phyloP scores from a whole-genome alignment of 2,888 invertebrate species.

The Dendrolimus pini region DNA sequence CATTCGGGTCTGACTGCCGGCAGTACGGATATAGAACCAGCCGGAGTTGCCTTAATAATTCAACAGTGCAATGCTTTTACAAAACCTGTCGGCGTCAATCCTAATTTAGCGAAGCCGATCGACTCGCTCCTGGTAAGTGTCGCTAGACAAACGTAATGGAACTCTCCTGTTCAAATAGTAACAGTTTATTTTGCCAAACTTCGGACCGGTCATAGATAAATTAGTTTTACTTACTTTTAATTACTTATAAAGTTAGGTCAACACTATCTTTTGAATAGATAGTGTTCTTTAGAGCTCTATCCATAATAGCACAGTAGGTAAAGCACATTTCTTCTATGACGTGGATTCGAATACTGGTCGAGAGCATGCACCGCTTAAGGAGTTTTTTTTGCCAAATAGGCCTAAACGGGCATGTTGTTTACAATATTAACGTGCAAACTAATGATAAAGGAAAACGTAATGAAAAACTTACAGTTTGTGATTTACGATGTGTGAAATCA shows the following conservation, averaged over 20 bases:
- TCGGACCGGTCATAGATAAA: conserved; percentile 14
- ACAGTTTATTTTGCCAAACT: conserved; percentile 26
- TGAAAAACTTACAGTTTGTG: too few species aligned
- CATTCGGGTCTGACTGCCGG: conserved; percentile 41
- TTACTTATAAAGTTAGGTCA: neutral
- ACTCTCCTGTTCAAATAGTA: conserved; percentile 53
- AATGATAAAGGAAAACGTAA: too few species aligned
- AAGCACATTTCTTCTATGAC: neutral
- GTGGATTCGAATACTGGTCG: neutral
- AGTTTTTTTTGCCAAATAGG: neutral
- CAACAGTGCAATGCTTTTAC: conserved; percentile 77
- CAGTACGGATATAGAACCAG: conserved; percentile 66
- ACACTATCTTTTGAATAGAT: too few species aligned
- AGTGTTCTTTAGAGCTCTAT: neutral
- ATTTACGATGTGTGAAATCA: too few species aligned
- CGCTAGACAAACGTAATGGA: conserved; percentile 71
- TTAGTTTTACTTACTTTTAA: conserved; percentile 6
- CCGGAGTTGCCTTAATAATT: conserved; percentile 72
- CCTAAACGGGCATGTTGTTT: too few species aligned
- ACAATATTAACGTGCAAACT: too few species aligned
- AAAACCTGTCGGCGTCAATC: conserved; percentile 75
- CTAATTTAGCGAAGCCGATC: conserved; percentile 69
- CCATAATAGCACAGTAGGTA: neutral
- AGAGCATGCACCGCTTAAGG: neutral
- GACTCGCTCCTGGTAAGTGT: conserved; percentile 68